Evolutionary conservation across 2,113 vertebrate species (phyloP).

Genomic region (Heterotilapia buettikoferi): DNA sequence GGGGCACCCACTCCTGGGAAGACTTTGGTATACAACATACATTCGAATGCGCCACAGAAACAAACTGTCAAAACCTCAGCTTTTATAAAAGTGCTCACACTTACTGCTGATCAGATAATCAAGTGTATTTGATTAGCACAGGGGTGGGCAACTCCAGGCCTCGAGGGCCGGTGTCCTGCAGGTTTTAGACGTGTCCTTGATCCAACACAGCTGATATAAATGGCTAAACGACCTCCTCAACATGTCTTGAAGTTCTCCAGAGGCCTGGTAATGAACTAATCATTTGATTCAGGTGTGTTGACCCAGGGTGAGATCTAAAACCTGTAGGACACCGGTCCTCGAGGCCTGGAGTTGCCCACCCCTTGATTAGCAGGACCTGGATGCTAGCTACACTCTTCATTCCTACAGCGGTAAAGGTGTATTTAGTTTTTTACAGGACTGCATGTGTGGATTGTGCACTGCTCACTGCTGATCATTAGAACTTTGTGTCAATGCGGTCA

Average conservation of each 20-base stretch:
- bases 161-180: not conserved
- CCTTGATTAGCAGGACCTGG: not conserved
- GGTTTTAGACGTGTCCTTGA: not conserved
- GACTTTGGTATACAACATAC: not conserved
- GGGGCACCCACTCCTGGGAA: not conserved
- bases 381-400: not conserved
- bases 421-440: not conserved
- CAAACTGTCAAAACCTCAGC: not conserved
- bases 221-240: not conserved
- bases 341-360: not conserved
- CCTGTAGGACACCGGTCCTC: not conserved
- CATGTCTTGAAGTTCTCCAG: not conserved
- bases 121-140: not conserved
- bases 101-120: not conserved
- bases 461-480: not conserved
- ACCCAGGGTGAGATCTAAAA: not conserved
- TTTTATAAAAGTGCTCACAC: not conserved
- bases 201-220: not conserved
- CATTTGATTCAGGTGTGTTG: not conserved
- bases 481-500: not conserved
- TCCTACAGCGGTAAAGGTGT: not conserved
- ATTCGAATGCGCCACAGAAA: not conserved
- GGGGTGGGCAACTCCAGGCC: not conserved
- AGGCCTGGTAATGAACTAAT: not conserved
- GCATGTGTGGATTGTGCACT: not conserved